Conservation (phyloP, 2,888 invertebrate species). For the Microchrysa polita region DNA sequence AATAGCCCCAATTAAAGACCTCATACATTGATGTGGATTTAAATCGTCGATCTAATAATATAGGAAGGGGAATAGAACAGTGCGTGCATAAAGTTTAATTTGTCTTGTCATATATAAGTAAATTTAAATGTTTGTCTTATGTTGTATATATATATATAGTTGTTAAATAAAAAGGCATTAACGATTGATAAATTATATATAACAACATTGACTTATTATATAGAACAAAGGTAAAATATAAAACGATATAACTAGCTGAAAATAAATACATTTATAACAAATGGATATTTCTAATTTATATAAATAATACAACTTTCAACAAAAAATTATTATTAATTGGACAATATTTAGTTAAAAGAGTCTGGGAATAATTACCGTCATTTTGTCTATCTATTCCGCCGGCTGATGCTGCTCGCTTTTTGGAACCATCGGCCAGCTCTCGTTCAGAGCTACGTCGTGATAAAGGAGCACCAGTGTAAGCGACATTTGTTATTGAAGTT, state of each 20-base stretch:
- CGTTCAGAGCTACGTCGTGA: conserved; percentile 87
- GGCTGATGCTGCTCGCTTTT: conserved; percentile 81
- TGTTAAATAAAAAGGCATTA: conserved; percentile 29
- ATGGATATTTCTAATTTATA: neutral
- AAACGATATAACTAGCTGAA: conserved; percentile 29
- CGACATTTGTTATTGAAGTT: conserved; percentile 90
- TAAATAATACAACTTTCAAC: conserved; percentile 22
- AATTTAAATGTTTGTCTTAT: conserved; percentile 45
- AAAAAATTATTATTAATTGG: neutral
- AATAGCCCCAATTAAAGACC: conserved; percentile 74
- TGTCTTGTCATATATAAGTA: neutral
- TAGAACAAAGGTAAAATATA: conserved; percentile 12
- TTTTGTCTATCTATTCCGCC: conserved; percentile 75
- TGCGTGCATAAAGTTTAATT: conserved; percentile 52
- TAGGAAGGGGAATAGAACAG: conserved; percentile 43
- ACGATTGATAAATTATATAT: conserved; percentile 5
- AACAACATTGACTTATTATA: conserved; percentile 35
- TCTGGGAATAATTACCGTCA: conserved; percentile 66
- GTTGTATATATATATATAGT: conserved; percentile 28
- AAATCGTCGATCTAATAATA: conserved; percentile 62
- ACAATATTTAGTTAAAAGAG: neutral
- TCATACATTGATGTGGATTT: conserved; percentile 79
- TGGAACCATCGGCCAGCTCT: conserved; percentile 75
- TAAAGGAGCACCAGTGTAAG: conserved; percentile 78
- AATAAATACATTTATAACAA: conserved; percentile 29